Conservation (phyloP, 92 coral and sea anemone species). For the Porites divaricata region DNA sequence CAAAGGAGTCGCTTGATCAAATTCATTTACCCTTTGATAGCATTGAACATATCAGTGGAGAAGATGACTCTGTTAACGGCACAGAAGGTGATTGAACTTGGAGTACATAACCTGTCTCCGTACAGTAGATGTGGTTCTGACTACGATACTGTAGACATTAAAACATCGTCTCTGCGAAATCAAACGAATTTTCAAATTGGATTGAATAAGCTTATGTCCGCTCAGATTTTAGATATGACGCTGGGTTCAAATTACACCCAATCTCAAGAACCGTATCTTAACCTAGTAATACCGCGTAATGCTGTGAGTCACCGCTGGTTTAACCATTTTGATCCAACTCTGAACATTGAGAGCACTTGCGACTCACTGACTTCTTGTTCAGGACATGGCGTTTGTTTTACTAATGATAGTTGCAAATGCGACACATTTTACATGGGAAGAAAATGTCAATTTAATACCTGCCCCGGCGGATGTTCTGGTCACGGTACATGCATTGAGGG, state of each 20-base stretch:
- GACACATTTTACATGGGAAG: slow-evolving; percentile 51
- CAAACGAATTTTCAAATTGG: slow-evolving; percentile 27
- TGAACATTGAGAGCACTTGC: background rate
- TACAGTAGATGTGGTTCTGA: slow-evolving; percentile 22
- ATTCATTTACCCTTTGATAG: background rate
- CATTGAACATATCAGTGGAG: slow-evolving; percentile 13
- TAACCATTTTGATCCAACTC: background rate
- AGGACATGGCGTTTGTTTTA: slow-evolving; percentile 68
- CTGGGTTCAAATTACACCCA: slow-evolving; percentile 15
- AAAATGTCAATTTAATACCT: slow-evolving; percentile 57
- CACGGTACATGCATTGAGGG: slow-evolving; percentile 65
- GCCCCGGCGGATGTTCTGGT: slow-evolving; percentile 64
- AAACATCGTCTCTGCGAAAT: background rate
- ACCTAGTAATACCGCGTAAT: slow-evolving; percentile 45
- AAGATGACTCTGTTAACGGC: slow-evolving; percentile 25
- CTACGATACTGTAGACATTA: slow-evolving; percentile 48
- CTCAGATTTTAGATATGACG: slow-evolving; percentile 5
- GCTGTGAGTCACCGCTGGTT: background rate
- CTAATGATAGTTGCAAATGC: slow-evolving; percentile 54
- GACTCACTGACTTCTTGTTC: slow-evolving; percentile 36
- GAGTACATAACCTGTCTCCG: slow-evolving; percentile 43
- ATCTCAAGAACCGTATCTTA: slow-evolving; percentile 12
- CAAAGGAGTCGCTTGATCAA: slow-evolving; percentile 8
- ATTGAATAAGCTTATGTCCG: slow-evolving; percentile 36
- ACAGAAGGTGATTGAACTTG: slow-evolving; percentile 32